These are phyloP conservation scores for Erpornis zantholeuca DNA, from an alignment of 2,113 vertebrate species.

Conservation along the genomic window DNA sequence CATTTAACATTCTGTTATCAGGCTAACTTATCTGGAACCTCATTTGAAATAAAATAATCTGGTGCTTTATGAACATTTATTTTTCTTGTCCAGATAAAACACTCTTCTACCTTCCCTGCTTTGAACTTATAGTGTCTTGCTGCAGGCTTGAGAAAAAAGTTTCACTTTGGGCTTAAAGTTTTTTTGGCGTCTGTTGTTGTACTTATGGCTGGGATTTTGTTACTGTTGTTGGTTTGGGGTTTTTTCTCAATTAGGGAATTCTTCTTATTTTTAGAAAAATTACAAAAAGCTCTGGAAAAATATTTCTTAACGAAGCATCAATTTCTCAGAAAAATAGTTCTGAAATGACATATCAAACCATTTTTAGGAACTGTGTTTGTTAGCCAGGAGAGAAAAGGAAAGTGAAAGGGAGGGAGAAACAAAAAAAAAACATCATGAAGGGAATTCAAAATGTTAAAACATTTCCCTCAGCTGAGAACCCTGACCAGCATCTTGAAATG, in stretches of 20 bases:
- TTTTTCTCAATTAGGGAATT: not conserved
- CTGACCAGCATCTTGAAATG: not conserved
- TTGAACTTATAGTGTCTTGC: not conserved
- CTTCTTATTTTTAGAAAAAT: not conserved
- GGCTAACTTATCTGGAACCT: not conserved
- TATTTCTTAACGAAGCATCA: not conserved
- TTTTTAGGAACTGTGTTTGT: not conserved
- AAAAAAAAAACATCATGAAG: not conserved
- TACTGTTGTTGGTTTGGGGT: not conserved
- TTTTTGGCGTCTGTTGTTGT: not conserved
- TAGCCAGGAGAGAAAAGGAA: not conserved
- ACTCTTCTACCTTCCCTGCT: not conserved
- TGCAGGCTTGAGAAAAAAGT: not conserved
- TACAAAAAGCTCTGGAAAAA: not conserved
- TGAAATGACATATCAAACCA: not conserved
- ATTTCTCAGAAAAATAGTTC: not conserved
- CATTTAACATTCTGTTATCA: not conserved
- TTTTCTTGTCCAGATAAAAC: not conserved
- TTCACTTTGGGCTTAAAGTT: fast-evolving
- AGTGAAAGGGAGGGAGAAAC: not conserved
- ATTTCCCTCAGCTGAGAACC: not conserved
- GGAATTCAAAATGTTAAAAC: not conserved
- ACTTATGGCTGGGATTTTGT: not conserved
- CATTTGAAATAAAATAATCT: not conserved
- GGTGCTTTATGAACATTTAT: not conserved